Base-by-base conservation (phyloP, 2,888 invertebrate species). In the Biston betularia region DNA sequence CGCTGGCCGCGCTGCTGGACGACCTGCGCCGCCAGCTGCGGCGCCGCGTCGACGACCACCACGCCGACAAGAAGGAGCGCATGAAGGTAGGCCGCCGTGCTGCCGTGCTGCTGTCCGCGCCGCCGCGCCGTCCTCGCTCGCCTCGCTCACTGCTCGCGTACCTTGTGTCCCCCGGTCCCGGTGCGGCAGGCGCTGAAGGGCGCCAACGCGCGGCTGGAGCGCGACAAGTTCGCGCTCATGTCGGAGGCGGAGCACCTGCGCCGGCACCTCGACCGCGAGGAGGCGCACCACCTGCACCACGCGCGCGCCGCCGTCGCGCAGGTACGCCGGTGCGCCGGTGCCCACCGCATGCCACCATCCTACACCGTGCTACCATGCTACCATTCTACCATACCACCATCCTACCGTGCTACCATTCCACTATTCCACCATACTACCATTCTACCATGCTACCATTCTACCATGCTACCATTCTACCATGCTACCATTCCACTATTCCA, bases 261-360 rank as follows among this genome's bases (percentile, higher is more conserved):
- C 73, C 75, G 93, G 14, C 89, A 89, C 49, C 77, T 93, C 34
- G 87, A 88, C 71, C 77, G 93, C 54, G 92, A 93, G 58, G 92
- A 93, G 68, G 74, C 89, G 0, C 94, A 94, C 70, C 92, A 93
- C 65, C 73, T 90, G 54, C 91, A 92, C 68, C 94, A 94, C 68
- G 92, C 92, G 0, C 85, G 92, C 64, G 85, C 81, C 24, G 90
- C 83, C 0, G 93, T 90, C 0, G 91, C 85, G 6, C 93, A 92
- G 85, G 93, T 90, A 70, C 24, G 24, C 24, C 24, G 24, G 24
- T 1, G 24, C 24, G n/a, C n/a, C n/a, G n/a, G n/a, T n/a, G n/a
- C n/a, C n/a, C n/a, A n/a, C n/a, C n/a, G n/a, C n/a, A n/a, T n/a
- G n/a, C n/a, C n/a, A n/a, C n/a, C n/a, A n/a, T n/a, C n/a, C n/a